Evolutionary conservation across 2,888 invertebrate genomes (phyloP).

Genomic region (Drosophila kambysellisi): DNA sequence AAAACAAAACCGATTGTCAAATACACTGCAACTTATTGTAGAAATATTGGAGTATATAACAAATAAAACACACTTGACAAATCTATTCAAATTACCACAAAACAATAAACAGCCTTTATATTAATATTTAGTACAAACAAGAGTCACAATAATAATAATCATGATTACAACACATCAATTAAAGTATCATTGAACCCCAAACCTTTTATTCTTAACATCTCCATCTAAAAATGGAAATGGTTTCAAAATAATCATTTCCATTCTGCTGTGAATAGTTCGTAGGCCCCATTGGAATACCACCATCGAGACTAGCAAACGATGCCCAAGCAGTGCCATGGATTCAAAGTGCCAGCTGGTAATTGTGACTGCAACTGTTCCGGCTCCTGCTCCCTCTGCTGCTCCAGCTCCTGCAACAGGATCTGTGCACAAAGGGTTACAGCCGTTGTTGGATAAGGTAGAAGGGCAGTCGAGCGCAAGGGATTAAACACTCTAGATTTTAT

Average conservation of each 20-base stretch:
- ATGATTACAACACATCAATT: background rate
- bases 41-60: background rate
- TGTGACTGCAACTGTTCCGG: constrained; percentile 24
- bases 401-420: constrained; percentile 17
- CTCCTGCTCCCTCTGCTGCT: background rate
- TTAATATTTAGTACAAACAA: background rate
- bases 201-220: background rate
- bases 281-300: background rate
- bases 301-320: constrained; percentile 28
- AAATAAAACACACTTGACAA: background rate
- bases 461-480: constrained; percentile 72
- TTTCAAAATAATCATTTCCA: background rate
- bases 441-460: constrained; percentile 39
- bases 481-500: constrained; percentile 80
- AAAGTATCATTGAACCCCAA: background rate
- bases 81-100: background rate
- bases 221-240: background rate
- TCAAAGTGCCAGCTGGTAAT: constrained; percentile 42
- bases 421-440: constrained; percentile 24
- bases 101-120: background rate
- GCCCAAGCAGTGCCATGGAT: constrained; percentile 42
- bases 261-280: background rate
- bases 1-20: background rate
- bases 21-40: constrained; percentile 11
- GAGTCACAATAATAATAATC: background rate